A percentile compares a stretch with the other conserved stretches of the same genome.
These are phyloP conservation scores for Polietes domitor DNA, from an alignment of 2,888 invertebrate genomes.

Conservation along the genomic window DNA sequence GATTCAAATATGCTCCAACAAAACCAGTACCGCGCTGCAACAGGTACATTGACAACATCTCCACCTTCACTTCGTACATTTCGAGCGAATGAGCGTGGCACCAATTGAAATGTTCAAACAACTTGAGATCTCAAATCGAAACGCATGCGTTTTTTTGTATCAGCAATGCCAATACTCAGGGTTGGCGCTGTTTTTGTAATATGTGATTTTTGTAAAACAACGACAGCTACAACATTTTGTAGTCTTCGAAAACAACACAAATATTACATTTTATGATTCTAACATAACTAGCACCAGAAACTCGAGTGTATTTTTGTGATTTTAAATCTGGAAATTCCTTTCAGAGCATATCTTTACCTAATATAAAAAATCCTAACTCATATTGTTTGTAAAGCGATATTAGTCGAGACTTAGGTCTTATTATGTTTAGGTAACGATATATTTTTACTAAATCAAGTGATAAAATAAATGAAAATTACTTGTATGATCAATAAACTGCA, in stretches of 20 bases:
- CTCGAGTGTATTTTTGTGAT: too few species aligned
- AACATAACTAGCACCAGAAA: too few species aligned
- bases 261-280: not conserved
- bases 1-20: not conserved
- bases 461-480: too few species aligned
- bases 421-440: too few species aligned
- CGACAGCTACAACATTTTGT: not conserved
- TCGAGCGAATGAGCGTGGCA: not conserved
- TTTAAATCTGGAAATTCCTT: too few species aligned
- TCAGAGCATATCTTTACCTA: too few species aligned
- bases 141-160: not conserved
- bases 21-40: not conserved
- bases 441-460: too few species aligned
- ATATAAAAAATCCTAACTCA: too few species aligned
- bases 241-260: not conserved
- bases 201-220: not conserved
- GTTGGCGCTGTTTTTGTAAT: not conserved
- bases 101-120: not conserved
- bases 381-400: too few species aligned
- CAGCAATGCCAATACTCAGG: not conserved
- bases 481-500: too few species aligned
- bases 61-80: not conserved
- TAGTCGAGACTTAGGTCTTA: too few species aligned
- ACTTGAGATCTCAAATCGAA: not conserved
- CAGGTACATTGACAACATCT: not conserved